Evolutionary conservation across 37 sponge, comb jelly and placozoan genomes (phyloP), one percentile per base, ranked within the genome.

Genomic region (Theonella swinhoei): DNA sequence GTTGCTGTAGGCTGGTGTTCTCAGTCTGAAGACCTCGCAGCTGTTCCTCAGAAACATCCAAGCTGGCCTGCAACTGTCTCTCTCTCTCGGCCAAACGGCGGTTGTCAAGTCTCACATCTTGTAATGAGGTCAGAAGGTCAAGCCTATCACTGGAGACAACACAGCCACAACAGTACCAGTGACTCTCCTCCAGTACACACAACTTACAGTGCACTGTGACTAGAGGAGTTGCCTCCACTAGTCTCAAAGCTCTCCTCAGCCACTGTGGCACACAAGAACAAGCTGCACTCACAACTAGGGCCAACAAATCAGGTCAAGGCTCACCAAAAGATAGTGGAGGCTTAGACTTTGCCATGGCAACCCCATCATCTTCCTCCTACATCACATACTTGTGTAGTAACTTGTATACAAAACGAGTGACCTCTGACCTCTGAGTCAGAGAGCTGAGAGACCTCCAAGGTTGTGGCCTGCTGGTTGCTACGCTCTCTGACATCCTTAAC

Each of bases 401-500:
- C 28, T 25, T 23, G 22, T 14, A 25, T 24, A 66, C 68, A 66
- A 8, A 25, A 66, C n/a, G 66, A 23, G 4, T 65, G 66, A 47
- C 54, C 54, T 47, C 54, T 47, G 11, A 47, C 54, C 54, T 47
- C 54, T 11, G 66, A 26, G 19, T 65, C 29, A 65, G 66, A 65
- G 30, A 20, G 19, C 66, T 23, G 66, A 14, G 54, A 47, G 54
- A 47, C 54, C 54, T 47, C 54, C 14, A 47, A 14, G 11, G 54
- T 17, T n/a, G n/a, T n/a, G 54, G 54, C 11, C 54, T 47, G 9
- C 41, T 34, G 67, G 32, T 43, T 29, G 59, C 72, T 62, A 22
- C 85, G 61, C 34, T 68, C 69, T 17, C 89, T 31, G 24, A 89
- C 68, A 64, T 89, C 80, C 41, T 79, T 79, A 4, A 83, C 89